phyloP scores from a whole-genome alignment of 2,888 invertebrate species.

The Caenorhabditis sinica region DNA sequence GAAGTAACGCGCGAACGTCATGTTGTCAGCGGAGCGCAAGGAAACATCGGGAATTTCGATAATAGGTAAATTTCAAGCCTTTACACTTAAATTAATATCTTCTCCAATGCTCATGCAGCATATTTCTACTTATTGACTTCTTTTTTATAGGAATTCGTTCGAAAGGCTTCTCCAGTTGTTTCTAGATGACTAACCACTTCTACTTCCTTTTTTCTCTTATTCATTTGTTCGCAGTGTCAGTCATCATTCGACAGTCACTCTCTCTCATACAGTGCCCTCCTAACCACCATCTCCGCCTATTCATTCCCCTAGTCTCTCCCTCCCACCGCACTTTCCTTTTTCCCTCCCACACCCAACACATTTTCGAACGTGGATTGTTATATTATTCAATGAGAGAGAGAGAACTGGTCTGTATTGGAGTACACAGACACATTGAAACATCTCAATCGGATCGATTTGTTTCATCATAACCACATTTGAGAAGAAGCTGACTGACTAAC shows the following conservation, averaged over 20 bases:
- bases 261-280: neutral
- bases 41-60: too few species aligned
- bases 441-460: slow-evolving; percentile 44
- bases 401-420: slow-evolving; percentile 21
- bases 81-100: too few species aligned
- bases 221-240: slow-evolving; percentile 8
- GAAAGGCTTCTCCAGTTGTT: neutral
- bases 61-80: too few species aligned
- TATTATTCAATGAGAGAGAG: slow-evolving; percentile 9
- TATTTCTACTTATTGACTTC: too few species aligned
- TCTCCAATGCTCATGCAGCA: neutral
- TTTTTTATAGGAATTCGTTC: neutral
- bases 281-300: slow-evolving; percentile 5
- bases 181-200: slow-evolving; percentile 23
- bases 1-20: too few species aligned
- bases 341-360: slow-evolving; percentile 11
- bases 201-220: slow-evolving; percentile 4
- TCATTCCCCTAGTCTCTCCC: slow-evolving; percentile 16
- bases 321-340: slow-evolving; percentile 22
- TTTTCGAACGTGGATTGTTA: slow-evolving; percentile 59
- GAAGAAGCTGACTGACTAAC: slow-evolving; percentile 45
- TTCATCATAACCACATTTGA: slow-evolving; percentile 32
- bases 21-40: too few species aligned
- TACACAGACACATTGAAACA: slow-evolving; percentile 24
- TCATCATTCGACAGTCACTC: slow-evolving; percentile 35